Base-by-base conservation (phyloP, 1,140 invertebrate species). In the Hetaerina americana region DNA sequence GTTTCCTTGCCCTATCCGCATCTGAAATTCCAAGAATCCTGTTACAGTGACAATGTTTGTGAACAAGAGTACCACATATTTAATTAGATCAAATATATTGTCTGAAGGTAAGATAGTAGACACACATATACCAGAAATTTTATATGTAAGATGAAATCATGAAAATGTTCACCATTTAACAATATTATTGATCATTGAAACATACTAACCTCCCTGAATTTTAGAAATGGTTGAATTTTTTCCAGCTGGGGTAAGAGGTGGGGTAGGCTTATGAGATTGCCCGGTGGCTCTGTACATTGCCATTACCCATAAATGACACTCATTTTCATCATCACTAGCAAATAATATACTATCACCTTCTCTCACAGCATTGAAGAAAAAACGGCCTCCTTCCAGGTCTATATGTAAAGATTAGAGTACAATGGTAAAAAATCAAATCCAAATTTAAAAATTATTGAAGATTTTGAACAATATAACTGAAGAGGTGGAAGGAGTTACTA, bases 241-340 rank as follows among this genome's bases (percentile, higher is more conserved):
- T 70, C 93, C 92, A 71, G 92, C 91, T 26, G 88, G 84, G 0
- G 92, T 92, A 15, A 92, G 85, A 5, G 95, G 95, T 26, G 97
- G 96, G 10, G 95, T 95, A 1, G 98, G 98, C 80, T 99, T 99
- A 80, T 99, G 96, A 26, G 95, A 94, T 81, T 99, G 98, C 1
- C 98, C 98, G 0, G 98, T 99, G 5, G 98, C 98, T 75, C 97
- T 84, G 79, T 99, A 99, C 85, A 99, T 89, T 0, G 97, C 97
- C 90, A 95, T 96, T 6, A 99, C 97, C 98, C 98, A 99, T 69
- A 98, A 82, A 78, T 98, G 95, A 76, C 96, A 94, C 78, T 99
- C 97, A 78, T 95, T 97, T 82, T 99, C 97, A 82, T 99, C 97
- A 76, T 98, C 95, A 76, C 96, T 95, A 0, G 97, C 97, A 85